Evolutionary conservation across 2,888 invertebrate genomes (phyloP).

Genomic region (Synergus laeviventris): DNA sequence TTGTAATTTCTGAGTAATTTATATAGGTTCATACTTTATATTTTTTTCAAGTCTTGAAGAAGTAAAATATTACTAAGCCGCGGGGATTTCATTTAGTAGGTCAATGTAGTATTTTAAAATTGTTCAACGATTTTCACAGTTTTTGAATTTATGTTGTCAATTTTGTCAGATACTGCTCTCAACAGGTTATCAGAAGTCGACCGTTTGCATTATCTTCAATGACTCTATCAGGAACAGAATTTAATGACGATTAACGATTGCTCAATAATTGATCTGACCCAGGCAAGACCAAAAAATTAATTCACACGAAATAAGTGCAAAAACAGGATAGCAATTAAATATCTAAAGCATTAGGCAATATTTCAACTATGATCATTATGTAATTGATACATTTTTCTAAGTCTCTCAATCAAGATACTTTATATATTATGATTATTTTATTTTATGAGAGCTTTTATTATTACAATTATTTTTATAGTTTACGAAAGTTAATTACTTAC

Average conservation of each 20-base stretch:
- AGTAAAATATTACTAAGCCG: too few species aligned
- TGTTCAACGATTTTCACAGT: background rate
- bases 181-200: constrained; percentile 5
- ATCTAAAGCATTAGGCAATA: background rate
- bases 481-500: too few species aligned
- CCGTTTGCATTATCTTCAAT: background rate
- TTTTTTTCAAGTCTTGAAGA: too few species aligned
- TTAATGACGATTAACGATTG: background rate
- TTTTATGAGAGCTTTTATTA: too few species aligned
- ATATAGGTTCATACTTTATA: too few species aligned
- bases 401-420: too few species aligned
- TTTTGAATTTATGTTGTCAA: background rate
- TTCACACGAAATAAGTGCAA: background rate
- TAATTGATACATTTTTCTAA: too few species aligned
- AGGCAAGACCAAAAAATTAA: background rate
- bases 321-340: background rate
- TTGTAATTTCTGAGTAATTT: too few species aligned
- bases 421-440: too few species aligned
- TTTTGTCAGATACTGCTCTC: background rate
- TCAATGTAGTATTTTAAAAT: background rate
- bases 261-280: background rate
- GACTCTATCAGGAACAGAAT: background rate
- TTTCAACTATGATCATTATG: background rate
- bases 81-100: too few species aligned
- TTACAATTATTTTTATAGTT: too few species aligned